Evolutionary conservation across 92 coral and sea anemone genomes (phyloP).

Genomic region (Phymanthus crucifer): DNA sequence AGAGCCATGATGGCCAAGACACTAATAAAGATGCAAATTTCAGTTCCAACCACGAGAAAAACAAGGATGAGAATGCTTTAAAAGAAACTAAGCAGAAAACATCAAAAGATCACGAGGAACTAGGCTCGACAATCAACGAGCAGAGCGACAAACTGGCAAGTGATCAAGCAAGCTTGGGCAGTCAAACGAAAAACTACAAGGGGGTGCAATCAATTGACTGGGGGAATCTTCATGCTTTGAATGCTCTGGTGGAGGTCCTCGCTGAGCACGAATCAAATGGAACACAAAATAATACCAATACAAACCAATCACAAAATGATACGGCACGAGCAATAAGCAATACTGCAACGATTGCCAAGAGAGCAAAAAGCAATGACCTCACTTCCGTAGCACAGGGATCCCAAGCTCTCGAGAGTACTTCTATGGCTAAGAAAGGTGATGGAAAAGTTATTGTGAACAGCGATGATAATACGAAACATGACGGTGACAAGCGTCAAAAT

Average conservation of each 20-base stretch:
- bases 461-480: constrained; percentile 3
- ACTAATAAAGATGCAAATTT: neutral
- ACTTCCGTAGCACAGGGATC: neutral
- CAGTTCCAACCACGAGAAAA: neutral
- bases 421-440: neutral
- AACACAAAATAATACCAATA: constrained; percentile 5
- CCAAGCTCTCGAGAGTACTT: neutral
- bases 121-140: neutral
- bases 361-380: neutral
- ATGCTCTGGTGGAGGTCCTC: constrained; percentile 34
- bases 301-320: neutral
- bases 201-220: neutral
- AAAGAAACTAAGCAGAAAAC: neutral
- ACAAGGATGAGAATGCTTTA: neutral
- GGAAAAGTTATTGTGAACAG: neutral
- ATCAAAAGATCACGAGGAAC: neutral
- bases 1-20: neutral
- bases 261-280: constrained; percentile 37
- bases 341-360: neutral
- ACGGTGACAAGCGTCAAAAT: constrained; percentile 17
- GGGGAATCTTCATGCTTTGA: constrained; percentile 37
- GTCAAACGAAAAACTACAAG: neutral
- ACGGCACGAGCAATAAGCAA: neutral
- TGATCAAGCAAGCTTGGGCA: neutral
- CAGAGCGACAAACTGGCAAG: neutral